Base-by-base conservation (phyloP, 2,113 vertebrate species). In the Tonatia bakeri region DNA sequence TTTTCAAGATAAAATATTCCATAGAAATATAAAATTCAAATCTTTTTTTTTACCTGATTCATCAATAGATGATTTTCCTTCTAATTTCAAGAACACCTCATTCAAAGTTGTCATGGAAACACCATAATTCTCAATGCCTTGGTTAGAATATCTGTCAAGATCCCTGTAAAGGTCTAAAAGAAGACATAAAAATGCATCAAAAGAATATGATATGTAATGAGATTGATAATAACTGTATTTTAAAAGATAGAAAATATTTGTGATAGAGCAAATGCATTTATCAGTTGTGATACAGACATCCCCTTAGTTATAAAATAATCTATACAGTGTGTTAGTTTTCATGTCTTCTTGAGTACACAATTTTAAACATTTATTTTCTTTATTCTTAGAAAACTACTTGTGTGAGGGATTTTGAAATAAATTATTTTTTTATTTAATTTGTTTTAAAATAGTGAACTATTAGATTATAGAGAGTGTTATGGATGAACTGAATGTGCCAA, bases 11-110 rank as follows among this genome's bases (percentile, higher is more conserved):
- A 88, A 91, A 84, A 90, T 64, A 72, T 15, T 70, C 5, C 24
- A 56, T 43, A 59, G 4, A 81, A 65, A 82, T 56, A 59, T 47
- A 76, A 84, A 76, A 88, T 69, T 54, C 14, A 80, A 33, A 38
- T 28, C 36, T 40, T 5, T 4, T 33, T 5, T 36, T 92, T 98
- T 98, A 99, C 99, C 99, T 97, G 99, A 98, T 96, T 99, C 98
- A 90, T 98, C 98, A 7, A 98, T 77, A 88, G 98, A 96, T 36
- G 98, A 98, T 91, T 99, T 98, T 0, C 98, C 99, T 98, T 99
- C 99, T 98, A 99, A 96, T 91, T 99, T 99, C 81, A 99, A 98
- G 94, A 99, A 99, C 64, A 99, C 99, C 15, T 99, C 99, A 97
- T 99, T 99, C 97, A 99, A 97, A 1, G 99, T 99, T 20, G 99